Evolutionary conservation across 1,140 invertebrate genomes (phyloP).

Genomic region (Metopolophium dirhodum): DNA sequence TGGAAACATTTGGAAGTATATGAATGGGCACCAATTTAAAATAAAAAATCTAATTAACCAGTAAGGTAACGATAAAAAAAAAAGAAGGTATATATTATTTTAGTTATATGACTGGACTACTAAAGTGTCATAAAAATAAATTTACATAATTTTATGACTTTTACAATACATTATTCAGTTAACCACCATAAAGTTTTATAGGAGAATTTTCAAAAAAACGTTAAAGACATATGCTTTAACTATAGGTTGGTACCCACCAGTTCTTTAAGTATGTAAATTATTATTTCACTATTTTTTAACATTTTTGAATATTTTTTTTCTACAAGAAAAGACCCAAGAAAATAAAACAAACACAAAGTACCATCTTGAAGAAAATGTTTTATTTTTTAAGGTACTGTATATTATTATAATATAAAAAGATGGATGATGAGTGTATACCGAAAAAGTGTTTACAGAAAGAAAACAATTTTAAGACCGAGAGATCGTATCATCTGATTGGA

Average conservation of each 20-base stretch:
- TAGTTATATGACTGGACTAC: background rate
- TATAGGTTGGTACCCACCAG: background rate
- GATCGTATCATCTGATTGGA: conserved; percentile 28
- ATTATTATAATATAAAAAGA: conserved; percentile 19
- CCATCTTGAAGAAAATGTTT: background rate
- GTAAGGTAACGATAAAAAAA: background rate
- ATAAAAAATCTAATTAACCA: conserved; percentile 27
- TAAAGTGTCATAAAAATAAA: conserved; percentile 36
- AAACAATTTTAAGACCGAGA: background rate
- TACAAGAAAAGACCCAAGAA: background rate
- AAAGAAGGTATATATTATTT: background rate
- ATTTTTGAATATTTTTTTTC: background rate
- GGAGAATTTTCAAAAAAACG: background rate
- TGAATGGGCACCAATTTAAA: background rate
- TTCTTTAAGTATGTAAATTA: background rate
- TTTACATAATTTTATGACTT: conserved; percentile 33
- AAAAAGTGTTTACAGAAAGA: conserved; percentile 21
- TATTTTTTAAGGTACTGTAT: background rate
- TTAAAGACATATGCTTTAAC: conserved; percentile 6
- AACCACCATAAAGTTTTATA: conserved; percentile 13
- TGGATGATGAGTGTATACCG: background rate
- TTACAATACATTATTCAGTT: conserved; percentile 14
- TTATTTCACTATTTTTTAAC: background rate
- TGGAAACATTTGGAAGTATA: background rate
- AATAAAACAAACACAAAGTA: background rate